Evolutionary conservation across 2,888 invertebrate genomes (phyloP), one percentile per base, ranked within the genome.

Genomic region (Nesidiocoris tenuis): DNA sequence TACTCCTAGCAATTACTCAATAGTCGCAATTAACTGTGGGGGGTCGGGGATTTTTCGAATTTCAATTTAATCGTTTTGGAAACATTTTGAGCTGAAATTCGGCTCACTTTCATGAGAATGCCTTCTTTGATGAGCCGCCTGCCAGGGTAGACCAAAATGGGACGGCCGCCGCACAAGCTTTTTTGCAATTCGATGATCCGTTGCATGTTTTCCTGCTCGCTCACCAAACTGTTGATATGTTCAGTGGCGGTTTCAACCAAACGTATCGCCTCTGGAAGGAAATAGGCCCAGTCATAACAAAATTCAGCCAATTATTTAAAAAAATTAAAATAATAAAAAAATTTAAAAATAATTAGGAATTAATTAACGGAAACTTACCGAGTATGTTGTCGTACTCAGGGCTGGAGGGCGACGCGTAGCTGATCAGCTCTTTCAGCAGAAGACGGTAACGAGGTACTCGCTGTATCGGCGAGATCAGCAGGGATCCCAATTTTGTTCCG

Each of bases 401-500:
- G 81, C 90, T 88, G 12, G 85, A 85, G 17, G 83, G 83, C 59
- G 86, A 83, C 0, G 90, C 90, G 79, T 89, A 87, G 23, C 87
- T 84, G 24, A 90, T 81, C 7, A 93, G 86, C 82, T 92, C 90
- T 81, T 89, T 88, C 67, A 93, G 83, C 16, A 93, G 84, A 61
- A 93, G 84, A 81, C 90, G 89, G 82, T 93, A 93, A 66, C 92
- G 86, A 0, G 93, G 93, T 68, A 93, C 87, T 80, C 93, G 85
- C 82, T 93, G 93, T 80, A 93, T 90, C 16, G 93, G 93, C 1
- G 89, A 88, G 79, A 93, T 93, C 79, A 93, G 85, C 57, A 93
- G 84, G 0, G 92, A 88, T 76, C 90, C 88, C 2, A 93, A 83
- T 82, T 91, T 91, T 57, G 86, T 86, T 79, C 88, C 87, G 64